Evolutionary conservation across 2,113 vertebrate genomes (phyloP).

Genomic region (Halichoerus grypus): DNA sequence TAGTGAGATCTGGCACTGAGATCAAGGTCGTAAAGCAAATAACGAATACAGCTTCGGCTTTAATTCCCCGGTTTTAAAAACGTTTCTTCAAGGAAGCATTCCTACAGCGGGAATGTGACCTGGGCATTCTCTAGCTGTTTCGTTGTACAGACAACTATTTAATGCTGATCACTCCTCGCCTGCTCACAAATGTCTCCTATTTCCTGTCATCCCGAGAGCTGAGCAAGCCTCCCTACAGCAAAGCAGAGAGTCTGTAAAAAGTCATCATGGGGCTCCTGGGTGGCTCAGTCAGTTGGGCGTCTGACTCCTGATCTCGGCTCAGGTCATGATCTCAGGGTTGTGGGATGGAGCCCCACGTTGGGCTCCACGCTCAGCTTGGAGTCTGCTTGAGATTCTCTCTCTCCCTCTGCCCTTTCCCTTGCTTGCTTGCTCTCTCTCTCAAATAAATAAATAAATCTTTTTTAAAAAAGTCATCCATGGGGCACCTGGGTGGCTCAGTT

Average conservation of each 20-base stretch:
- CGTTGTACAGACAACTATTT: background rate
- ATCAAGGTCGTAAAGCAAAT: background rate
- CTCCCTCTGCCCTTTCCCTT: background rate
- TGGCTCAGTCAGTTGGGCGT: background rate
- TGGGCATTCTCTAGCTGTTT: background rate
- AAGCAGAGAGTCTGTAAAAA: background rate
- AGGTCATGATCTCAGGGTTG: background rate
- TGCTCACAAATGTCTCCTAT: background rate
- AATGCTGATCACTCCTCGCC: background rate
- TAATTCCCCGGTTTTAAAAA: background rate
- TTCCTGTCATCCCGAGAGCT: background rate
- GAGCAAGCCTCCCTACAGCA: background rate
- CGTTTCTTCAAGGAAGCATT: background rate
- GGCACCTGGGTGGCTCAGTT: background rate
- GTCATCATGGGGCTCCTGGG: background rate
- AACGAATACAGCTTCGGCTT: background rate
- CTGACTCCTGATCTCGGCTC: background rate
- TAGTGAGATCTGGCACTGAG: background rate
- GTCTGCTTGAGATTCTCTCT: background rate
- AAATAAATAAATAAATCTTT: background rate
- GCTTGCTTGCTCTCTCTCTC: background rate
- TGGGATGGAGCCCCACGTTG: background rate
- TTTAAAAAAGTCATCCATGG: background rate
- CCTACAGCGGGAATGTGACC: background rate
- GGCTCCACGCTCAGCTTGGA: background rate